A percentile compares a stretch with the other conserved stretches of the same genome.
Conservation (phyloP, 2,888 invertebrate genomes). For the Poecilobothrus nobilitatus region DNA sequence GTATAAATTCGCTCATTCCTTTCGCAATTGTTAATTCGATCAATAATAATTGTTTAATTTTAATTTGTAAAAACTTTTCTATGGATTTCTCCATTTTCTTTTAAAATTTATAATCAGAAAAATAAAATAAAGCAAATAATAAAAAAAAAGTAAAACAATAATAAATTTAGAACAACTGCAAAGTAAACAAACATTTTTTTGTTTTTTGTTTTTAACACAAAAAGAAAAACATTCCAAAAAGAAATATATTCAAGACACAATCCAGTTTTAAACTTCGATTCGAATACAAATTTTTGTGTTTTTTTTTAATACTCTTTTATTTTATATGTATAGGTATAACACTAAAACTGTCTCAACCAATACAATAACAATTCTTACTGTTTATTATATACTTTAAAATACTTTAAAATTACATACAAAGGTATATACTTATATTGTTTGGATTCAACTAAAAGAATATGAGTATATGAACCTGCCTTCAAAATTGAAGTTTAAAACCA, state of each 20-base stretch:
- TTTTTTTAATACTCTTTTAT: not conserved
- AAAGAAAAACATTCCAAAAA: not conserved
- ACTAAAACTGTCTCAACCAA: not conserved
- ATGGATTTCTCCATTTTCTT: no score
- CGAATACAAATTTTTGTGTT: not conserved
- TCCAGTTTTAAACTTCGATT: not conserved
- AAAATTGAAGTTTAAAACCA: slow-evolving; percentile 10
- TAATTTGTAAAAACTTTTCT: no score
- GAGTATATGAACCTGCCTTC: slow-evolving; percentile 7
- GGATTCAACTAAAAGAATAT: not conserved
- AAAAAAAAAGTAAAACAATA: no score
- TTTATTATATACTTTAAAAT: no score
- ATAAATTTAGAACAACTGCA: not conserved
- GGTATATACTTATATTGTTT: no score
- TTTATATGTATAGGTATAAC: not conserved
- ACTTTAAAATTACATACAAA: no score
- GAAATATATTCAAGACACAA: not conserved
- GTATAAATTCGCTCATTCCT: no score
- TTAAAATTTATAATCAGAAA: no score
- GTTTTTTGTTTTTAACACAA: not conserved
- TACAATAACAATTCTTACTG: not conserved
- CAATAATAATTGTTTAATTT: no score
- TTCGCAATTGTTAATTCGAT: no score
- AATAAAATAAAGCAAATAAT: no score
- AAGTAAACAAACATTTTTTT: not conserved